A percentile compares a stretch with the other conserved stretches of the same genome.
Conservation (phyloP, 2,113 vertebrate species). For the Myotis yumanensis region DNA sequence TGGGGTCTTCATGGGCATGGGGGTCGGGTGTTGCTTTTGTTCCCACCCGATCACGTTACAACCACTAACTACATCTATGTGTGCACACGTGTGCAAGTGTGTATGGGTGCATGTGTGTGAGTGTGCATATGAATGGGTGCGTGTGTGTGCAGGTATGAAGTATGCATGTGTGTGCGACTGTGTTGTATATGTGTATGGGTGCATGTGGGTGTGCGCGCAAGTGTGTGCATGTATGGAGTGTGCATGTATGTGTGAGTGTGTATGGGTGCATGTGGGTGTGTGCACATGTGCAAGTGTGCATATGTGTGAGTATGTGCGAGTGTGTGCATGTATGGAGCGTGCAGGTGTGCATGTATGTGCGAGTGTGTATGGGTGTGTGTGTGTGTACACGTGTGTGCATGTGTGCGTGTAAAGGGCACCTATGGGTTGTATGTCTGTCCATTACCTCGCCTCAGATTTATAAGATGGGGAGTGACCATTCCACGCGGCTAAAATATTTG, state of each 20-base stretch:
- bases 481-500: background rate
- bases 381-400: no score
- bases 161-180: background rate
- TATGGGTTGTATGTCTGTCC: background rate
- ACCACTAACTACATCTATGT: background rate
- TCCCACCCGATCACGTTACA: background rate
- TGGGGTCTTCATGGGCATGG: conserved; percentile 54
- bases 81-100: rapidly evolving
- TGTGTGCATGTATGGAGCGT: no score
- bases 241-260: rapidly evolving
- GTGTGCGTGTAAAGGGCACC: background rate
- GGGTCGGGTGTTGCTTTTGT: background rate
- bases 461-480: background rate
- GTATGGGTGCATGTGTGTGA: rapidly evolving
- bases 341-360: no score
- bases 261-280: no score
- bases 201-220: no score
- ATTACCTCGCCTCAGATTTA: background rate
- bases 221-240: no score
- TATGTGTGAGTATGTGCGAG: no score
- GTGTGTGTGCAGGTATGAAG: no score
- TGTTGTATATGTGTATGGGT: no score
- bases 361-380: no score
- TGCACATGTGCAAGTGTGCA: background rate
- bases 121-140: background rate